phyloP scores from a whole-genome alignment of 1,140 invertebrate genomes.

The Platyura marginata region DNA sequence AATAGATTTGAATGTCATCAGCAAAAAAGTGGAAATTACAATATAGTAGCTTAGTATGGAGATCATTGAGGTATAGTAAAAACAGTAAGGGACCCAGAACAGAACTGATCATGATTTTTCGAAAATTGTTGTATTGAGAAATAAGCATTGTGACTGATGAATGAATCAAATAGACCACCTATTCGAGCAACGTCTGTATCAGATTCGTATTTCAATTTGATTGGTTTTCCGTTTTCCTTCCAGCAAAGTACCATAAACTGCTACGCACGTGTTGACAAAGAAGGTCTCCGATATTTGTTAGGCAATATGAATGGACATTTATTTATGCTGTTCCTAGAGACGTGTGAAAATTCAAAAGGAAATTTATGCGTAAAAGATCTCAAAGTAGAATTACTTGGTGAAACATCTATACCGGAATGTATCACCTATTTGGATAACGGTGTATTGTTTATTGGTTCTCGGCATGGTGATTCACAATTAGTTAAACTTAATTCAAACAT shows the following conservation, averaged over 20 bases:
- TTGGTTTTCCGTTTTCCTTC: conserved; percentile 5
- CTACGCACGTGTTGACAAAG: conserved; percentile 83
- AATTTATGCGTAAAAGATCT: conserved; percentile 66
- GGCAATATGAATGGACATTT: conserved; percentile 90
- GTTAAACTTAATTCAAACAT: conserved; percentile 74
- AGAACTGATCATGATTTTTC: no score
- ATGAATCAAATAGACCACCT: no score
- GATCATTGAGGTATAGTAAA: no score
- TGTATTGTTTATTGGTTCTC: conserved; percentile 92
- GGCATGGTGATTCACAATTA: conserved; percentile 90
- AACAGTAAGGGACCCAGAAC: no score
- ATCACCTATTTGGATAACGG: conserved; percentile 99
- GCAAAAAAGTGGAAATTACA: no score
- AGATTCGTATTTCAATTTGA: not conserved
- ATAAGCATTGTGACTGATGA: no score
- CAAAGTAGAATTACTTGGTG: conserved; percentile 78
- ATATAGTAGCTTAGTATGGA: no score
- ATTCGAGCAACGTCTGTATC: conserved; percentile 2
- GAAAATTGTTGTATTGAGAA: no score
- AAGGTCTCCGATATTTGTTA: conserved; percentile 79
- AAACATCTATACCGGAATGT: conserved; percentile 94
- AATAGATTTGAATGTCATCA: no score
- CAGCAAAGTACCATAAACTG: conserved; percentile 89
- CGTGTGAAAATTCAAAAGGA: conserved; percentile 41
- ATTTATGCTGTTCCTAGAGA: conserved; percentile 91